phyloP scores from a whole-genome alignment of 2,797 vertebrate species.

The Netta rufina region DNA sequence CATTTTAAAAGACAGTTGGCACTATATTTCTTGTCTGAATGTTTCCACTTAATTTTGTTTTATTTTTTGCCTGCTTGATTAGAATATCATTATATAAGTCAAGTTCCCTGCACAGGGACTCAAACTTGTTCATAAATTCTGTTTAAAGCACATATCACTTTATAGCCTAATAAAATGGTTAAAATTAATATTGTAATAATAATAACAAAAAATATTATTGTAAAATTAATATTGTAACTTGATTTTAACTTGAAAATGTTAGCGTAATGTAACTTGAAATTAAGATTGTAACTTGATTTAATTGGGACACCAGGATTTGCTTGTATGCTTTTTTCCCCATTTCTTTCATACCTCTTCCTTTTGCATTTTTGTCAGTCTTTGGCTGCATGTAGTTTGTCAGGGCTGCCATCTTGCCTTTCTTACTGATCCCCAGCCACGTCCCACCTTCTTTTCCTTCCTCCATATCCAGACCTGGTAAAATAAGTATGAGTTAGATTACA shows the following conservation, averaged over 20 bases:
- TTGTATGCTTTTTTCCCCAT: not conserved
- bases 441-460: constrained; percentile 94
- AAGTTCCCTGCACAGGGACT: not conserved
- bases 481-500: not conserved
- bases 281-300: not conserved
- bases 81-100: not conserved
- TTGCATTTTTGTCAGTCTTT: constrained; percentile 81
- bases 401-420: constrained; percentile 89
- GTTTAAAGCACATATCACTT: not conserved
- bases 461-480: constrained; percentile 88
- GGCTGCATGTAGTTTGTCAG: constrained; percentile 96
- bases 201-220: too few relatives aligned
- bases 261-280: not conserved
- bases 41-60: not conserved
- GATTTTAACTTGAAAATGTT: not conserved
- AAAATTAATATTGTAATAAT: not conserved
- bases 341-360: constrained; percentile 87
- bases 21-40: not conserved
- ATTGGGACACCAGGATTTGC: not conserved
- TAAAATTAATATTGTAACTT: not conserved
- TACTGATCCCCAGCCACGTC: constrained; percentile 95
- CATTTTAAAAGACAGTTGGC: not conserved
- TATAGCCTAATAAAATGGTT: not conserved
- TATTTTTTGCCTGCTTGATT: not conserved
- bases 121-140: not conserved